phyloP scores from a whole-genome alignment of 2,888 invertebrate species.

The Pollenia griseotomentosa region DNA sequence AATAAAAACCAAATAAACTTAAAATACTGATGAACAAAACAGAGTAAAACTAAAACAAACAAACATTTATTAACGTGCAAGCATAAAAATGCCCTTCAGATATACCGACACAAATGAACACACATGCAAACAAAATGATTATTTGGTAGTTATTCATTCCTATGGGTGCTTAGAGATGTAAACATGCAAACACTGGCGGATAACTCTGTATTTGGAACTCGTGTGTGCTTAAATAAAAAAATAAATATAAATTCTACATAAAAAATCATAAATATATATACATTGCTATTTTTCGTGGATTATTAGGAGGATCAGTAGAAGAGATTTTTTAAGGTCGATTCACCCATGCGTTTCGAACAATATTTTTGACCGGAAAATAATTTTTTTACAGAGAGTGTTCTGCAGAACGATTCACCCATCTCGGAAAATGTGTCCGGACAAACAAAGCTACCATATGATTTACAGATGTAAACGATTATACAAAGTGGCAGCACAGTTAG shows the following conservation, averaged over 20 bases:
- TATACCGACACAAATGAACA: slow-evolving; percentile 20
- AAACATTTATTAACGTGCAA: background rate
- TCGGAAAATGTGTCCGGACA: no score
- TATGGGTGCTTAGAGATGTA: slow-evolving; percentile 62
- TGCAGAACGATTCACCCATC: no score
- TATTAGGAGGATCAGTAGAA: no score
- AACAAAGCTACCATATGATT: no score
- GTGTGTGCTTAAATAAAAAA: slow-evolving; percentile 14
- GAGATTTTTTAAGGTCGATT: no score
- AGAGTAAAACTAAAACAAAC: background rate
- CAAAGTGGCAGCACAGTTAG: no score
- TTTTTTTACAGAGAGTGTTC: no score
- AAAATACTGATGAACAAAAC: slow-evolving; percentile 58
- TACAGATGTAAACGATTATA: no score
- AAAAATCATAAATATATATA: background rate
- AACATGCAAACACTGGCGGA: slow-evolving; percentile 63
- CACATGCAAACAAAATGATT: slow-evolving; percentile 33
- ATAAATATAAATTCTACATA: slow-evolving; percentile 32
- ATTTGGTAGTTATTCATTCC: background rate
- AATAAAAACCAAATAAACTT: slow-evolving; percentile 69
- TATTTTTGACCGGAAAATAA: no score
- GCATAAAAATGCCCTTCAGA: slow-evolving; percentile 4
- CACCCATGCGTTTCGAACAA: no score
- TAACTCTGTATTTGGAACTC: slow-evolving; percentile 57
- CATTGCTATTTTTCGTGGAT: background rate